A percentile compares a stretch with the other conserved stretches of the same genome.
phyloP scores from a whole-genome alignment of 1,140 invertebrate genomes.

The Lasioglossum baleicum region DNA sequence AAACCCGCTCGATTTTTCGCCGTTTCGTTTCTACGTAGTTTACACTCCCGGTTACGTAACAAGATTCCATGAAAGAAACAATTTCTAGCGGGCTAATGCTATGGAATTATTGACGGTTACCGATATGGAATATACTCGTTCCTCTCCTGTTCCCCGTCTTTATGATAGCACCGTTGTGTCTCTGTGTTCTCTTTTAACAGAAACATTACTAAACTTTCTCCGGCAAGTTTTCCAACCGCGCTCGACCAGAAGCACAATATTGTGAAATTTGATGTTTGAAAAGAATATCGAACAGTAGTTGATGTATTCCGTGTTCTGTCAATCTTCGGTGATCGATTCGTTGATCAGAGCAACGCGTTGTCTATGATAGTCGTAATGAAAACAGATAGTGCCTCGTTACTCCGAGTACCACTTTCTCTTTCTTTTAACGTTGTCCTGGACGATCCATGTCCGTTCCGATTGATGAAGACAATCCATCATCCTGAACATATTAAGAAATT shows the following conservation, averaged over 20 bases:
- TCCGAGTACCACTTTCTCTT: background rate
- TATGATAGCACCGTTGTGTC: background rate
- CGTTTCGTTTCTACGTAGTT: background rate
- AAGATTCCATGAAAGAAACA: constrained; percentile 7
- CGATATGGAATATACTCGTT: constrained; percentile 9
- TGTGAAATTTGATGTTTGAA: background rate
- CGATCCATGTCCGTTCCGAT: background rate
- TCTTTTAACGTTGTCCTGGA: background rate
- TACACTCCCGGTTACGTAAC: constrained; percentile 13
- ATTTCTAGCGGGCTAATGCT: constrained; percentile 1
- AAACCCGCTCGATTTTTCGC: constrained; percentile 1
- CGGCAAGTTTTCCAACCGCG: too few species aligned
- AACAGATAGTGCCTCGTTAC: background rate
- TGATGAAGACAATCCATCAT: background rate
- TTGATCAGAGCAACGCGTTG: background rate
- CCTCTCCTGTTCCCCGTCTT: background rate
- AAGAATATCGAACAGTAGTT: too few species aligned
- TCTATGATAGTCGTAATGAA: background rate
- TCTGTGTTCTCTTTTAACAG: too few species aligned
- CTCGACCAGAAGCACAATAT: background rate
- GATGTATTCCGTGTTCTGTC: too few species aligned
- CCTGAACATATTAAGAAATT: background rate
- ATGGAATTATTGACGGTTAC: constrained; percentile 21
- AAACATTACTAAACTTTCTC: background rate
- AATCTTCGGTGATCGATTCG: background rate